phyloP scores from a whole-genome alignment of 2,888 invertebrate genomes.

The Hecatera dysodea region DNA sequence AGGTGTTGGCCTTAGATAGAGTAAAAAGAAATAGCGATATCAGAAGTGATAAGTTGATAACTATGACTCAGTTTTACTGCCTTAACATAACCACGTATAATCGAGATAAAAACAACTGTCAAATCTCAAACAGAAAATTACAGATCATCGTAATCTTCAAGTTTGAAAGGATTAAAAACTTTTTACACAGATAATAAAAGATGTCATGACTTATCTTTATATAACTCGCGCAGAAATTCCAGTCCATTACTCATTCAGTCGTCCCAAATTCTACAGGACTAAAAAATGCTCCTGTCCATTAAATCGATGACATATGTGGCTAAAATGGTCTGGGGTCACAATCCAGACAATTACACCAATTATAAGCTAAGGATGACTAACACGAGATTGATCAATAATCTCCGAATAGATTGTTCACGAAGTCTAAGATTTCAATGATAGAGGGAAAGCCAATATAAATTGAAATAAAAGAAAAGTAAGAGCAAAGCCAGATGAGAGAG shows the following conservation, averaged over 20 bases:
- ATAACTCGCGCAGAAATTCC: not conserved
- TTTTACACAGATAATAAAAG: constrained; percentile 13
- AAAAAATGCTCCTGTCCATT: constrained; percentile 41
- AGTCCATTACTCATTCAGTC: constrained; percentile 14
- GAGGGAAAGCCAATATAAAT: no score
- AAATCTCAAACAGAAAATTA: constrained; percentile 19
- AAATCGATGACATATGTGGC: constrained; percentile 61
- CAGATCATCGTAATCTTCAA: constrained; percentile 3
- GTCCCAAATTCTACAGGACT: constrained; percentile 32
- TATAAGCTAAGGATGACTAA: constrained; percentile 48
- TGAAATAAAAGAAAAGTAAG: not conserved
- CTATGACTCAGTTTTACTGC: not conserved
- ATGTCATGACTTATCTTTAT: constrained; percentile 17
- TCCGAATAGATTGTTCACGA: constrained; percentile 2
- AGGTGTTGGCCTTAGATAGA: not conserved
- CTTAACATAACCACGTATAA: not conserved
- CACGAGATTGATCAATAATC: constrained; percentile 38
- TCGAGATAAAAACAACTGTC: not conserved
- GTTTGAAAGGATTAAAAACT: not conserved
- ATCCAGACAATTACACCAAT: constrained; percentile 60
- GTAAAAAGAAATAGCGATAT: not conserved
- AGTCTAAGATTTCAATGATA: not conserved
- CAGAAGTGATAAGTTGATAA: not conserved
- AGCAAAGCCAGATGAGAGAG: not conserved
- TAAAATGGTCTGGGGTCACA: constrained; percentile 59